Conservation (phyloP, 2,888 invertebrate genomes). For the Aspidiotus rigidus region DNA sequence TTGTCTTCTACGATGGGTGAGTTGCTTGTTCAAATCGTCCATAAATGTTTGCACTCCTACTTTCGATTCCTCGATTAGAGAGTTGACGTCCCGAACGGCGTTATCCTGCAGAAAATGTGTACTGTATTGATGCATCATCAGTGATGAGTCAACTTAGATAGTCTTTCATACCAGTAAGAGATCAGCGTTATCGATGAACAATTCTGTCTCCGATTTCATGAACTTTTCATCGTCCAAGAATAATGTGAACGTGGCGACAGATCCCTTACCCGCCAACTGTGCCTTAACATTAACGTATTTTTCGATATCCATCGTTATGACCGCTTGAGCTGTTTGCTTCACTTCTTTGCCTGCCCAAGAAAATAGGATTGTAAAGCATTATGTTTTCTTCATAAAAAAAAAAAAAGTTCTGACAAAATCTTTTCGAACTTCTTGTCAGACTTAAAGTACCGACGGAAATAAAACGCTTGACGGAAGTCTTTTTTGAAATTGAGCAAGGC, state of each 20-base stretch:
- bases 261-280: slow-evolving; percentile 2
- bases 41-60: slow-evolving; percentile 1
- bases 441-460: too few species aligned
- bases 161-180: slow-evolving; percentile 8
- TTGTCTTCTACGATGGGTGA: slow-evolving; percentile 11
- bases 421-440: too few species aligned
- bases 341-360: too few species aligned
- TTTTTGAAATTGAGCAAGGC: too few species aligned
- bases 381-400: too few species aligned
- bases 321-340: too few species aligned
- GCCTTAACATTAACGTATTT: slow-evolving; percentile 3
- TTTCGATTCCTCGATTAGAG: slow-evolving; percentile 14
- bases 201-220: slow-evolving; percentile 20
- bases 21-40: slow-evolving; percentile 7
- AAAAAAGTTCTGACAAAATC: too few species aligned
- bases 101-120: slow-evolving; percentile 11
- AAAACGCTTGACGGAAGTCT: too few species aligned
- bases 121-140: background rate
- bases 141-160: background rate
- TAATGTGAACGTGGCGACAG: slow-evolving; percentile 9
- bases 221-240: slow-evolving; percentile 19
- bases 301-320: too few species aligned
- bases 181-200: slow-evolving; percentile 20
- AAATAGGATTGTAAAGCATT: too few species aligned
- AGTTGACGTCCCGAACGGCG: slow-evolving; percentile 6